Evolutionary conservation across 1,140 invertebrate genomes (phyloP), one percentile per base, ranked within the genome.

Genomic region (Trissolcus basalis): DNA sequence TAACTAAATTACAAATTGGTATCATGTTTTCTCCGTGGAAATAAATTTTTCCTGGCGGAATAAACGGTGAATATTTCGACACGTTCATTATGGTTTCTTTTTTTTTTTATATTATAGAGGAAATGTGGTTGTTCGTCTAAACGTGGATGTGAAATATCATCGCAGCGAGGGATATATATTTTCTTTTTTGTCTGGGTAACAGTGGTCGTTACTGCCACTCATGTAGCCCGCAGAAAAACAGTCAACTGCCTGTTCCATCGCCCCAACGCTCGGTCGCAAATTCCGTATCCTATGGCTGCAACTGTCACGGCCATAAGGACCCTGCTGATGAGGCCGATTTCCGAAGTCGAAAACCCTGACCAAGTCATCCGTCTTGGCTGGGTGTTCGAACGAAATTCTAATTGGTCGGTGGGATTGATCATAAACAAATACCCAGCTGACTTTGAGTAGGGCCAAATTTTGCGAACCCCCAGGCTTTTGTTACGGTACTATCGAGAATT

Each of bases 151-250:
- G 33, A 5, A 35, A 35, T 63, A 15, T 68, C 63, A 13, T 64
- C 63, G n/a, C n/a, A n/a, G n/a, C n/a, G n/a, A n/a, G n/a, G n/a
- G n/a, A n/a, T n/a, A n/a, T n/a, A n/a, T n/a, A n/a, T n/a, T n/a
- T n/a, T n/a, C n/a, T n/a, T n/a, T n/a, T n/a, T n/a, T n/a, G n/a
- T n/a, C n/a, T n/a, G n/a, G n/a, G 6, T 51, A 32, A 13, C 63
- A 68, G 3, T 45, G 19, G 11, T 61, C 56, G 9, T 47, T 67
- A 14, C 35, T 35, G 13, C 60, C 69, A 10, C 10, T 19, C 7
- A 35, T 11, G 11, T 19, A 39, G 3, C 60, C 69, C 0, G 60
- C 69, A 15, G 60, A 72, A 41, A 72, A 68, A 44, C 45, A 13
- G 6, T 51, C 54, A n/a, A n/a, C n/a, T n/a, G n/a, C 19, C 0